phyloP scores from a whole-genome alignment of 2,888 invertebrate species.

The Cryptosula pallasiana region DNA sequence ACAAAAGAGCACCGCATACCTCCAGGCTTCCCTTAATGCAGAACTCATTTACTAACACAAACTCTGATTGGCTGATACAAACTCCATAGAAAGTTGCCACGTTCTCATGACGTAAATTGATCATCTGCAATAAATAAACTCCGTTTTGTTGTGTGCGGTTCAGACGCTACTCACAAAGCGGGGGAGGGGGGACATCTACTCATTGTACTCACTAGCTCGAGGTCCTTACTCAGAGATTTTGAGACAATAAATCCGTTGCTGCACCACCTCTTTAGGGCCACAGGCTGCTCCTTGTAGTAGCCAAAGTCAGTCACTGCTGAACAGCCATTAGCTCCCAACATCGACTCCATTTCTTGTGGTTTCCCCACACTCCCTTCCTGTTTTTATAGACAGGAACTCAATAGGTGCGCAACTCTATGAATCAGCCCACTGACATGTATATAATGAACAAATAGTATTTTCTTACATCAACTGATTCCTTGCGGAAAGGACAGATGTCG shows the following conservation, averaged over 20 bases:
- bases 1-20: no score
- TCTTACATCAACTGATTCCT: neutral
- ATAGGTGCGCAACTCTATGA: no score
- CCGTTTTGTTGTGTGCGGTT: no score
- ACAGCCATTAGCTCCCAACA: neutral
- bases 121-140: constrained; percentile 38
- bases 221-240: constrained; percentile 46
- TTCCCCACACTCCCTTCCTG: no score
- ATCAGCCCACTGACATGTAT: no score
- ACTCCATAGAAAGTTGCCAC: constrained; percentile 97
- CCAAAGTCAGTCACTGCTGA: constrained; percentile 30
- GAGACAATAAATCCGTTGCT: constrained; percentile 40
- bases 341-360: neutral
- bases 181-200: no score
- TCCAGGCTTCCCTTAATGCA: constrained; percentile 97
- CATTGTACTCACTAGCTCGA: constrained; percentile 43
- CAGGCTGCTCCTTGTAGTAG: constrained; percentile 44
- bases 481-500: neutral
- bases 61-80: constrained; percentile 79
- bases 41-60: constrained; percentile 86
- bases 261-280: constrained; percentile 45
- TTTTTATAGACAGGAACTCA: no score
- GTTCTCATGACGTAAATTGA: constrained; percentile 70
- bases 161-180: no score
- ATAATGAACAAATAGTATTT: no score